A percentile compares a stretch with the other conserved stretches of the same genome.
Evolutionary conservation across 2,113 vertebrate genomes (phyloP).

Genomic region (Paratilapia polleni): DNA sequence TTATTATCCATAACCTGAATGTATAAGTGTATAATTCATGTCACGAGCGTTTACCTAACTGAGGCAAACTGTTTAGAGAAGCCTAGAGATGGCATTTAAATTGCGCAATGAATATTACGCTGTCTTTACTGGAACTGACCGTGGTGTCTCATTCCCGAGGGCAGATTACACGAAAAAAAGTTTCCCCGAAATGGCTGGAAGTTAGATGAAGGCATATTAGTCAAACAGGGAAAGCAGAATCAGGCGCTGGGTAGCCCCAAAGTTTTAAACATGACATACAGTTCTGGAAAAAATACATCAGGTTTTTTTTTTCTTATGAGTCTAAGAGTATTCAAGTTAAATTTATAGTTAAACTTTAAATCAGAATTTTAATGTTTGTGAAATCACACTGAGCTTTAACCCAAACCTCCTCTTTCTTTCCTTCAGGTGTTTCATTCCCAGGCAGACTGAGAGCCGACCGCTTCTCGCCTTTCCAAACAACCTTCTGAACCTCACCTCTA

Average conservation of each 20-base stretch:
- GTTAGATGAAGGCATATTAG: neutral
- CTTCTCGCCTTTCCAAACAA: neutral
- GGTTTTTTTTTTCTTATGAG: too few relatives aligned
- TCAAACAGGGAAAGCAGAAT: neutral
- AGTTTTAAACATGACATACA: neutral
- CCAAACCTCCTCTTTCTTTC: neutral
- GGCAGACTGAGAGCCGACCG: constrained; percentile 1
- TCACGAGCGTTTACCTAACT: neutral
- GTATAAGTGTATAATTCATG: neutral
- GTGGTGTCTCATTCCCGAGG: constrained; percentile 48
- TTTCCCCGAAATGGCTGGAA: constrained; percentile 55
- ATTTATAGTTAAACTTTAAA: neutral
- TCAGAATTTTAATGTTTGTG: constrained; percentile 1
- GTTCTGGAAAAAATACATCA: neutral
- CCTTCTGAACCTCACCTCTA: constrained; percentile 1
- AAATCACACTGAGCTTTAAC: accelerated
- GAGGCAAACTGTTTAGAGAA: neutral
- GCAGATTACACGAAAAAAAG: constrained; percentile 42
- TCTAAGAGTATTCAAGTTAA: neutral
- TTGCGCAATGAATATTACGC: constrained; percentile 58
- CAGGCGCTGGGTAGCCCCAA: neutral
- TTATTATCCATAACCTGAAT: too few relatives aligned
- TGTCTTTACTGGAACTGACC: constrained; percentile 77
- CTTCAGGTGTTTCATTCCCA: constrained; percentile 52
- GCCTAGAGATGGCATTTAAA: constrained; percentile 3